These are phyloP conservation scores for Helarctos malayanus DNA, from an alignment of 2,797 vertebrate species.

Conservation along the genomic window DNA sequence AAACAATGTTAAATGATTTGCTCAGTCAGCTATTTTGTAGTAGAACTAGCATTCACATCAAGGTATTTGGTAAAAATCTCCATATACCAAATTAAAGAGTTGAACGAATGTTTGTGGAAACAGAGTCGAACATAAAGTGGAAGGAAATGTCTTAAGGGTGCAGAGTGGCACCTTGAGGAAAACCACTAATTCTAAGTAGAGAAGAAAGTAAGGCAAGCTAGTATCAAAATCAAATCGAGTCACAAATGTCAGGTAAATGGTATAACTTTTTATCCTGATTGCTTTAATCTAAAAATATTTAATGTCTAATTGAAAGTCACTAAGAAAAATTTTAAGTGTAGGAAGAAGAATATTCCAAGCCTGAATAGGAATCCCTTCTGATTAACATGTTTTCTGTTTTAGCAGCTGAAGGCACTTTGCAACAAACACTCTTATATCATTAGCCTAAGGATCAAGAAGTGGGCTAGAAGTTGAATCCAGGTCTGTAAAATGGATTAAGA, in stretches of 20 bases:
- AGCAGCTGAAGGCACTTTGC: conserved; percentile 55
- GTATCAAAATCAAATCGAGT: neutral
- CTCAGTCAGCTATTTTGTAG: neutral
- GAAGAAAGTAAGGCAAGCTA: neutral
- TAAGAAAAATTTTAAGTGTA: neutral
- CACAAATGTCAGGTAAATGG: neutral
- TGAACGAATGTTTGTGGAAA: conserved; percentile 2
- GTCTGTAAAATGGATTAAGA: conserved; percentile 66
- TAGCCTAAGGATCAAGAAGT: conserved; percentile 60
- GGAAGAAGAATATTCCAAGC: neutral
- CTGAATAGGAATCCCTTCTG: conserved; percentile 22
- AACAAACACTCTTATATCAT: conserved; percentile 22
- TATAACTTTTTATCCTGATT: neutral
- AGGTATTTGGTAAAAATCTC: neutral
- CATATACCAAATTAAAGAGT: conserved; percentile 14
- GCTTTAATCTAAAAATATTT: conserved; percentile 17
- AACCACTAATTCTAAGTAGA: neutral
- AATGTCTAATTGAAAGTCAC: neutral
- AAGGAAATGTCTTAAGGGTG: neutral
- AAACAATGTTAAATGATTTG: neutral
- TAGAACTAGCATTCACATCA: neutral
- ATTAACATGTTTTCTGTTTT: conserved; percentile 65
- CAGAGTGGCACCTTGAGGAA: neutral
- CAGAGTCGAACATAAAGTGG: neutral
- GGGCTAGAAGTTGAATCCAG: conserved; percentile 59